These are phyloP conservation scores for Alligator mississippiensis DNA, from an alignment of 2,113 vertebrate genomes.

Conservation along the genomic window DNA sequence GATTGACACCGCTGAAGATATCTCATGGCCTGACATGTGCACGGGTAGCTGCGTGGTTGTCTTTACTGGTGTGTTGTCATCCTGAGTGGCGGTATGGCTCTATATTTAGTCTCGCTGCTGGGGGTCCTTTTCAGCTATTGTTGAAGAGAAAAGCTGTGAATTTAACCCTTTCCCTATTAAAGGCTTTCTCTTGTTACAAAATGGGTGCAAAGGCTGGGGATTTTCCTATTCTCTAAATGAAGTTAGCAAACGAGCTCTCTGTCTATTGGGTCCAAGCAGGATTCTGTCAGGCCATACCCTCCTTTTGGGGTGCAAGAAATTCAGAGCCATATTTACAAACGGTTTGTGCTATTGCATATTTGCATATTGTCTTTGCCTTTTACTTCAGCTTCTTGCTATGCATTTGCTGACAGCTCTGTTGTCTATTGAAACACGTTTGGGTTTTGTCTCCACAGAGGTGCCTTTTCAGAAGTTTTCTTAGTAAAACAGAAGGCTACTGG, in stretches of 20 bases:
- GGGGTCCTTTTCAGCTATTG: neutral
- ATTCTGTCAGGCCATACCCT: neutral
- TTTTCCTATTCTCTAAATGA: neutral
- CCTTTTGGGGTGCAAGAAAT: neutral
- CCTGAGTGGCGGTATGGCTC: neutral
- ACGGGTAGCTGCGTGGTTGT: too few species aligned
- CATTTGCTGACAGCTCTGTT: neutral
- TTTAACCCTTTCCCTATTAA: neutral
- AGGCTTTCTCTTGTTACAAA: neutral
- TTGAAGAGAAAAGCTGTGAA: neutral
- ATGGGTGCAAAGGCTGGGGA: neutral
- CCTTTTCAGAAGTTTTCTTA: slow-evolving; percentile 94
- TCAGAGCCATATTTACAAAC: neutral
- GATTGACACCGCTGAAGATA: neutral
- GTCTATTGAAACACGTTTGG: neutral
- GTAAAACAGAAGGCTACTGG: slow-evolving; percentile 90
- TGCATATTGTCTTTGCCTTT: accelerated
- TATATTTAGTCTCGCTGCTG: neutral
- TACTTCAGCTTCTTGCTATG: neutral
- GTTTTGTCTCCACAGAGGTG: slow-evolving; percentile 80
- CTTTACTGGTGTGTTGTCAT: neutral
- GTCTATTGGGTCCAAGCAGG: neutral
- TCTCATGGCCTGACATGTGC: neutral
- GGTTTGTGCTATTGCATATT: neutral
- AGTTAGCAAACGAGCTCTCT: neutral